These are phyloP conservation scores for Falco cherrug DNA, from an alignment of 2,797 vertebrate species.

Conservation along the genomic window DNA sequence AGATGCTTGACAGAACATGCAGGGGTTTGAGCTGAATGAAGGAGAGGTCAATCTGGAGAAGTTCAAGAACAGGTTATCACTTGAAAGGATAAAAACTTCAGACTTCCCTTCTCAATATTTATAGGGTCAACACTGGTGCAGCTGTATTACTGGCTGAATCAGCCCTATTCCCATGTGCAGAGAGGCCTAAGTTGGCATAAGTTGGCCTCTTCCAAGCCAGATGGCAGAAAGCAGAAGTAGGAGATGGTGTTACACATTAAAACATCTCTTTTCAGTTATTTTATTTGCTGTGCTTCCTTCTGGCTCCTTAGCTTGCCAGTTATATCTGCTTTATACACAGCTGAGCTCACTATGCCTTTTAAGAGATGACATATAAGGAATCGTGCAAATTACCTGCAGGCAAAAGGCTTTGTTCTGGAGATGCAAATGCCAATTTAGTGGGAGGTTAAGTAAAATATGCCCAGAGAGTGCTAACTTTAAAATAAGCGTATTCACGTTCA, in stretches of 20 bases:
- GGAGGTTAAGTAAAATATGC: background rate
- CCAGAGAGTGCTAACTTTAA: background rate
- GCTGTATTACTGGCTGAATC: slow-evolving; percentile 55
- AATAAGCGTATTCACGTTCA: background rate
- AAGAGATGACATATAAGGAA: slow-evolving; percentile 42
- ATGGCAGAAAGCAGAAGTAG: slow-evolving; percentile 62
- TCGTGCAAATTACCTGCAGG: slow-evolving; percentile 40
- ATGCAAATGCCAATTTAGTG: background rate
- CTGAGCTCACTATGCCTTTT: slow-evolving; percentile 29
- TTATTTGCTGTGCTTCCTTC: slow-evolving; percentile 62
- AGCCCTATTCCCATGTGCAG: slow-evolving; percentile 39
- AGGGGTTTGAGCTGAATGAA: background rate
- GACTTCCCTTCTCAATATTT: slow-evolving; percentile 44
- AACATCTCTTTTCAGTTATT: slow-evolving; percentile 64
- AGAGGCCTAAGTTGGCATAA: slow-evolving; percentile 52
- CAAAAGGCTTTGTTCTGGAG: slow-evolving; percentile 35
- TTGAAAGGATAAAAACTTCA: slow-evolving; percentile 46
- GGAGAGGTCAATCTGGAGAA: background rate
- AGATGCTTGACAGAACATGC: background rate
- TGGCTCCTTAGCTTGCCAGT: slow-evolving; percentile 48
- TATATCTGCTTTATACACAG: slow-evolving; percentile 46
- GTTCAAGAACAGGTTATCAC: slow-evolving; percentile 54
- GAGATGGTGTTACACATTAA: slow-evolving; percentile 67
- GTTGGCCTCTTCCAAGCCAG: slow-evolving; percentile 53
- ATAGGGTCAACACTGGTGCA: slow-evolving; percentile 59